These are phyloP conservation scores for Leuciscus idus DNA, from an alignment of 2,113 vertebrate species.

Conservation along the genomic window DNA sequence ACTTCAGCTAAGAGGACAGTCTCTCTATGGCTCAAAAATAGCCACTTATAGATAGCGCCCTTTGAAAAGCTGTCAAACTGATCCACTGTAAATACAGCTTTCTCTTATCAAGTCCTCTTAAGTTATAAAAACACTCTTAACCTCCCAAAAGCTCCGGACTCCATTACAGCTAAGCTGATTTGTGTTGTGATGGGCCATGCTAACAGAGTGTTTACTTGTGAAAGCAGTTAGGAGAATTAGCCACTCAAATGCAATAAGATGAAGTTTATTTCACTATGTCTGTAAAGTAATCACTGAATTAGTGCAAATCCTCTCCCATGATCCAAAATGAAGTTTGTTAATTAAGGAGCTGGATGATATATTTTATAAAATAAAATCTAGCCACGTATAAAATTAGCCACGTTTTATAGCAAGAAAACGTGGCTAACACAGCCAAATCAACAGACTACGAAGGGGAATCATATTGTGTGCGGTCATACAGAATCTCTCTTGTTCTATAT, in stretches of 20 bases:
- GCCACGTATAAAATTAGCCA: too few species aligned
- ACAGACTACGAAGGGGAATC: not conserved
- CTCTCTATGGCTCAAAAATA: conserved; percentile 44
- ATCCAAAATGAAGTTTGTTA: conserved; percentile 1
- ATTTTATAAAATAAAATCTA: not conserved
- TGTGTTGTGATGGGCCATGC: conserved; percentile 46
- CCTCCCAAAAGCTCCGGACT: conserved; percentile 41
- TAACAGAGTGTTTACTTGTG: conserved; percentile 52
- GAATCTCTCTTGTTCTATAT: conserved; percentile 50
- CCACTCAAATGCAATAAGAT: not conserved
- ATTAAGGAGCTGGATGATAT: conserved; percentile 4
- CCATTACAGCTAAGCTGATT: conserved; percentile 39
- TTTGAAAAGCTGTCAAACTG: conserved; percentile 43
- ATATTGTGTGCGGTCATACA: not conserved
- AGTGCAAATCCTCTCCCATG: not conserved
- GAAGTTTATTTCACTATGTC: conserved; percentile 12
- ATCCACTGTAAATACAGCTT: conserved; percentile 55
- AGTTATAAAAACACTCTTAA: conserved; percentile 60
- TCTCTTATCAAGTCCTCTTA: conserved; percentile 49
- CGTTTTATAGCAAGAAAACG: not conserved
- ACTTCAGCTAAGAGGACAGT: conserved; percentile 50
- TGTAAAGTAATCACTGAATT: not conserved
- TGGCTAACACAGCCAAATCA: conserved; percentile 5
- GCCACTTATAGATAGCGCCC: conserved; percentile 32
- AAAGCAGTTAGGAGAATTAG: conserved; percentile 51